A percentile compares a stretch with the other conserved stretches of the same genome.
phyloP scores from a whole-genome alignment of 1,140 invertebrate genomes.

The Lineus longissimus region DNA sequence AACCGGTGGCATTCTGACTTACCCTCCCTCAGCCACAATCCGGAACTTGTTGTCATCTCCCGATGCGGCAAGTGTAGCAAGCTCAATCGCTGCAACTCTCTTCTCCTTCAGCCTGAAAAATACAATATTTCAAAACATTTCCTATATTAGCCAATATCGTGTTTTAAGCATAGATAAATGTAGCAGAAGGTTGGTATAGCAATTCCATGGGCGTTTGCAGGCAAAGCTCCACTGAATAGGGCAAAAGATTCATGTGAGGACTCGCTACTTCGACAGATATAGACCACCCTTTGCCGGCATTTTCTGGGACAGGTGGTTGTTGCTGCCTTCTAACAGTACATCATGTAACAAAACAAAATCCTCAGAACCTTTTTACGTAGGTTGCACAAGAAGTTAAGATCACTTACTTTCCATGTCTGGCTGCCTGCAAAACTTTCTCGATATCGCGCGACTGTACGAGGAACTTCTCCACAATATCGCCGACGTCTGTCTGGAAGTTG shows the following conservation, averaged over 20 bases:
- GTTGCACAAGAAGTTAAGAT: not conserved
- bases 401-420: constrained; percentile 33
- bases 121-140: not conserved
- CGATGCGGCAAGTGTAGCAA: constrained; percentile 47
- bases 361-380: too few relatives aligned
- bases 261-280: too few relatives aligned
- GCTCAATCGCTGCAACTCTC: constrained; percentile 43
- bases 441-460: constrained; percentile 45
- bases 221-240: too few relatives aligned
- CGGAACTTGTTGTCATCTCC: constrained; percentile 49
- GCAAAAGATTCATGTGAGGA: too few relatives aligned
- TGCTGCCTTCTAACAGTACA: too few relatives aligned
- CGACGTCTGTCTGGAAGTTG: constrained; percentile 43
- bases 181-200: too few relatives aligned
- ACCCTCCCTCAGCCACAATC: constrained; percentile 50
- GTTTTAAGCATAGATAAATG: too few relatives aligned
- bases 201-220: too few relatives aligned
- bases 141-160: not conserved
- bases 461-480: constrained; percentile 41
- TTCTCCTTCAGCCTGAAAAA: constrained; percentile 38
- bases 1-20: too few relatives aligned
- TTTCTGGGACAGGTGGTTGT: too few relatives aligned
- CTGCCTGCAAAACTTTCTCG: constrained; percentile 39
- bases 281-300: too few relatives aligned
- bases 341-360: too few relatives aligned